Evolutionary conservation across 1,140 invertebrate genomes (phyloP).

Genomic region (Delia radicum): DNA sequence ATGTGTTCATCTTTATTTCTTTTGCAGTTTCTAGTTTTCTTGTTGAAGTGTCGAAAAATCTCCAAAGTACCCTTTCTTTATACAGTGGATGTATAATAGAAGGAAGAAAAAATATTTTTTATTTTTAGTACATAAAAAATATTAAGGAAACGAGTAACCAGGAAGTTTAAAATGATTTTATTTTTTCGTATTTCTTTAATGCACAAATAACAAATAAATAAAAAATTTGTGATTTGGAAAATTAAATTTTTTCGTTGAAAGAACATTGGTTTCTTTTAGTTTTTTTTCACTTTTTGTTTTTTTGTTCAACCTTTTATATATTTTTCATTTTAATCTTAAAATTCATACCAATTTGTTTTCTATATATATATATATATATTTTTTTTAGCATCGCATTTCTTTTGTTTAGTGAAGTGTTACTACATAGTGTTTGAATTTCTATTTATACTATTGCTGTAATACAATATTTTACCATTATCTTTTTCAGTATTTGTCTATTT

Average conservation of each 20-base stretch:
- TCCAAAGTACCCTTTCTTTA: not conserved
- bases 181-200: not conserved
- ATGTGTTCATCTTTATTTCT: not conserved
- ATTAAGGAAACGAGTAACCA: not conserved
- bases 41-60: not conserved
- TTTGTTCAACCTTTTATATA: not conserved
- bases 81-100: not conserved
- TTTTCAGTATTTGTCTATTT: not conserved
- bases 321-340: not conserved
- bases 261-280: not conserved
- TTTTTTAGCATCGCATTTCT: not conserved
- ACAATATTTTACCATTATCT: not conserved
- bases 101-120: not conserved
- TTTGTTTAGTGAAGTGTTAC: not conserved
- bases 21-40: not conserved
- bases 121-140: too few relatives aligned
- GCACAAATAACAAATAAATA: constrained; percentile 2
- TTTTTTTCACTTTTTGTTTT: not conserved
- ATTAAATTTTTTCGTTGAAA: not conserved
- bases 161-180: not conserved
- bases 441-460: not conserved
- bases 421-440: not conserved
- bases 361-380: not conserved
- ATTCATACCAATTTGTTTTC: not conserved
- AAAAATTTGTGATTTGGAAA: constrained; percentile 5